A percentile compares a stretch with the other conserved stretches of the same genome.
These are phyloP conservation scores for Hypercompe scribonia DNA, from an alignment of 2,888 invertebrate genomes.

Conservation along the genomic window DNA sequence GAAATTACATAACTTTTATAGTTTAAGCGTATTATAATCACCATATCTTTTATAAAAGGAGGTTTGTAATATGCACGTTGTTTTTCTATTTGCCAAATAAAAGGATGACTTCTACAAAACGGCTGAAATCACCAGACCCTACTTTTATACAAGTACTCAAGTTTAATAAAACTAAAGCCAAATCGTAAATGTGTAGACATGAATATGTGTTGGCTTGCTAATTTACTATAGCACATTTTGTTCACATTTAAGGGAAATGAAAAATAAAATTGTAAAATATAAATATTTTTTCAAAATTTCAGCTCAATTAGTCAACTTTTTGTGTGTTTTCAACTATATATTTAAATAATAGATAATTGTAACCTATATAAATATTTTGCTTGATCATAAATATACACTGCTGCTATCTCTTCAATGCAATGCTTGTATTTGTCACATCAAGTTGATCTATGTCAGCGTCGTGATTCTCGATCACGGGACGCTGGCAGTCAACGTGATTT, in stretches of 20 bases:
- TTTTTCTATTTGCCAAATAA: background rate
- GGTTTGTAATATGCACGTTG: background rate
- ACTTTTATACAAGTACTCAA: background rate
- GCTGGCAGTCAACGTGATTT: constrained; percentile 54
- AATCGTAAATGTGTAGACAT: background rate
- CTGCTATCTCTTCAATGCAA: constrained; percentile 45
- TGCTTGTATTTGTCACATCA: constrained; percentile 52
- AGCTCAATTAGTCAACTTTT: too few relatives aligned
- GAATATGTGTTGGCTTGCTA: too few relatives aligned
- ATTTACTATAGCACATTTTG: too few relatives aligned
- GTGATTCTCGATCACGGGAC: constrained; percentile 53
- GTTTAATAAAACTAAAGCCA: background rate
- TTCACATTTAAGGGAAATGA: too few relatives aligned
- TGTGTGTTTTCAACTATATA: too few relatives aligned
- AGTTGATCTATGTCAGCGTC: constrained; percentile 53
- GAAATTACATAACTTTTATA: background rate
- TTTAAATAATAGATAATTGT: background rate
- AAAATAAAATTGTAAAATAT: too few relatives aligned
- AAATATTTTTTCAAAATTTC: too few relatives aligned
- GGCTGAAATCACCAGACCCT: too few relatives aligned
- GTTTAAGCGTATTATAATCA: background rate
- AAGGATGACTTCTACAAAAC: background rate
- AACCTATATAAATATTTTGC: constrained; percentile 25
- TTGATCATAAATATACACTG: constrained; percentile 46
- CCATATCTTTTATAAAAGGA: background rate